Base-by-base conservation (phyloP, 2,113 vertebrate species). In the Pluvianellus socialis region DNA sequence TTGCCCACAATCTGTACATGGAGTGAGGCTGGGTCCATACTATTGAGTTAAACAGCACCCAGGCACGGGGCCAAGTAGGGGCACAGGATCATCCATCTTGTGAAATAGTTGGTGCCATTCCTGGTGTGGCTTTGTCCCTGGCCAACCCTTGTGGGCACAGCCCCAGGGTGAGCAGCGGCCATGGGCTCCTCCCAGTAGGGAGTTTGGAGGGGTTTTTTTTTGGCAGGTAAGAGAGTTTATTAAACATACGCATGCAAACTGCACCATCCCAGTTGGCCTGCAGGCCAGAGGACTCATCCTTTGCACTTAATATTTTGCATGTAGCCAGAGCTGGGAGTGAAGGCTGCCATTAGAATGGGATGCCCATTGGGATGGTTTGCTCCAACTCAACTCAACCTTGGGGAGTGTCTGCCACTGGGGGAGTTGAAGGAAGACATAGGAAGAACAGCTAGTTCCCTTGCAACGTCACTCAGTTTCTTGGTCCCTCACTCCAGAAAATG, bases 61-160 rank as follows among this genome's bases (percentile, higher is more conserved):
- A 63, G 67, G 24, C 22, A 18, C 0, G 10, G 22, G 35, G 44
- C 6, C 32, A 61, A 52, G 49, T 5, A 3, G 32, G 15, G 33
- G 6, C 19, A 76, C 15, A 28, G 50, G 11, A 70, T n/a, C 44
- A 77, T 47, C 28, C 70, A 38, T 28, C 33, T 14, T 23, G 45
- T 83, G 59, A 93, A 92, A 73, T 0, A 18, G 7, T 6, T 55
- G 52, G 47, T 58, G 83, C 30, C 8, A 3, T 24, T 83, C 26
- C 45, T 67, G 52, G 49, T 72, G 38, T 0, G 0, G 59, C 45
- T 95, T 86, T 83, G 30, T 42, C 32, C 27, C 20, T 1, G 1
- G 16, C 19, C 12, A 35, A 66, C 19, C 18, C 10, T 65, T 3
- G 3, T 1, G 1, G 35, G 12, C 58, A 35, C 1, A 1, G 40